Conservation (phyloP, 2,888 invertebrate species). For the Schizaphis graminum region DNA sequence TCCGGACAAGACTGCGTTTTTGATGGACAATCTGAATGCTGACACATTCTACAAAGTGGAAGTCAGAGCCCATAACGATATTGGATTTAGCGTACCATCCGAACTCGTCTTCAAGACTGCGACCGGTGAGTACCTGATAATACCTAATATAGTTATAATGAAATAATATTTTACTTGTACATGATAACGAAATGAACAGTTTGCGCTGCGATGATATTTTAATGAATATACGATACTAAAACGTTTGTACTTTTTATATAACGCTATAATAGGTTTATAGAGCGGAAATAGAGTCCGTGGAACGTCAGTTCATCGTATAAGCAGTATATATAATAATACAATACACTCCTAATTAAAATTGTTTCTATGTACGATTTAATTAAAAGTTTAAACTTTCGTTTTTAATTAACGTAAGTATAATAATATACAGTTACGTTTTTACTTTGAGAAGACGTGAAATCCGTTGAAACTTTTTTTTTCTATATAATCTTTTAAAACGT, state of each 20-base stretch:
- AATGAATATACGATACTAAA: background rate
- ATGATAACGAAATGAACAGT: background rate
- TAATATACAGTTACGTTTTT: background rate
- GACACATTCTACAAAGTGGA: slow-evolving; percentile 89
- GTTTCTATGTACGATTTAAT: background rate
- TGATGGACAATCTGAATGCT: slow-evolving; percentile 79
- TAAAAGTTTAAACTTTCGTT: background rate
- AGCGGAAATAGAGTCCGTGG: background rate
- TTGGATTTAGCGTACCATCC: slow-evolving; percentile 85
- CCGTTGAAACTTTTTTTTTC: background rate
- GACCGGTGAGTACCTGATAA: slow-evolving; percentile 67
- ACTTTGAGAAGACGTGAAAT: background rate
- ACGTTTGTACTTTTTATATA: background rate
- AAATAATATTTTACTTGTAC: background rate
- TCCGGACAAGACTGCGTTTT: slow-evolving; percentile 73
- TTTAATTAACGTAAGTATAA: background rate
- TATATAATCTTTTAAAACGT: background rate
- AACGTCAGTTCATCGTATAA: background rate
- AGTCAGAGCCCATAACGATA: slow-evolving; percentile 86
- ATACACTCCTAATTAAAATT: background rate
- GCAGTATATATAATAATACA: background rate
- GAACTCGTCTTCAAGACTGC: slow-evolving; percentile 84
- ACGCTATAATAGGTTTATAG: background rate
- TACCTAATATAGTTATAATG: background rate
- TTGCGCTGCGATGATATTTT: background rate